Evolutionary conservation across 2,797 vertebrate genomes (phyloP), one percentile per base, ranked within the genome.

Genomic region (Notamacropus eugenii): DNA sequence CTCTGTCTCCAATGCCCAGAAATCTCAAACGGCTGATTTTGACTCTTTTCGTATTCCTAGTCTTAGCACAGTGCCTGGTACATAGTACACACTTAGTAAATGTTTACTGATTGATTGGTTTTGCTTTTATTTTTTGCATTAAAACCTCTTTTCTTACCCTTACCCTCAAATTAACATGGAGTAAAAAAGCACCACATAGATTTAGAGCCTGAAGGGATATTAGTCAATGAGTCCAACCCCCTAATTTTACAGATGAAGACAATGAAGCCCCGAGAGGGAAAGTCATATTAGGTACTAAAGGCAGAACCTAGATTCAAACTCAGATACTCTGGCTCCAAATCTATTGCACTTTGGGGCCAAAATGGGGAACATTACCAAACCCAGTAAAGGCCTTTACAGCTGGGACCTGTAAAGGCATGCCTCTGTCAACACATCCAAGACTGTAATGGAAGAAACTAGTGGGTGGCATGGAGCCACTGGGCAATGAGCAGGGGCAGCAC

Each of bases 371-470:
- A 59, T 27, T 62, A 13, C 13, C 74, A 90, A 62, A 90, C 95
- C 92, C 14, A 13, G 14, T 59, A 28, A 91, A 96, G 91, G 74
- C 34, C 22, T 59, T 91, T 54, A 62, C 56, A 31, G 31, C 40
- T 95, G 28, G 11, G 13, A 90, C 11, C 90, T 91, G 28, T 54
- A 28, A 93, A 93, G 91, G 27, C 10, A 56, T 11, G 91, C n/a
- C 67, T 96, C 90, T 52, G 55, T 96, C 50, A 94, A 91, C 95
- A 90, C 27, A 24, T 90, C 28, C 92, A 74, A 50, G 0, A 12
- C 93, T 55, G 28, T 50, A 54, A 92, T 50, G 29, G 95, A 40
- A 96, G 59, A 90, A 3, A 94, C 19, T 59, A 16, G 90, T 28
- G 19, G 4, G 52, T 82, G 92, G 92, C 74, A 27, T 74, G 91